Evolutionary conservation across 2,888 invertebrate genomes (phyloP).

Genomic region (Trilocha varians): DNA sequence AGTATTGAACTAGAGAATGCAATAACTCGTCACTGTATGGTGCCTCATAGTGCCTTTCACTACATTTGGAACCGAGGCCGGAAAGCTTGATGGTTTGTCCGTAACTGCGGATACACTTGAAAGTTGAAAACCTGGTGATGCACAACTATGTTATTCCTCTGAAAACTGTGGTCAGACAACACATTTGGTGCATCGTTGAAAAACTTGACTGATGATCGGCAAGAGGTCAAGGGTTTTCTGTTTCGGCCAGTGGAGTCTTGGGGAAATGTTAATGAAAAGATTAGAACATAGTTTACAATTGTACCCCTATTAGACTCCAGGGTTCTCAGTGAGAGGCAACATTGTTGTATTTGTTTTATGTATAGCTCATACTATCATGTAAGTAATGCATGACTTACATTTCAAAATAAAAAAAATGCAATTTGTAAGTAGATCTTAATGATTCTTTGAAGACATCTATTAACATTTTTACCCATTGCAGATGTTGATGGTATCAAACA

Average conservation of each 20-base stretch:
- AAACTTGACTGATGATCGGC: constrained; percentile 69
- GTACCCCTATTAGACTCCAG: constrained; percentile 64
- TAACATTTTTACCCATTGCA: constrained; percentile 50
- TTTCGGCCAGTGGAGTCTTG: constrained; percentile 71
- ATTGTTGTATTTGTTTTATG: constrained; percentile 48
- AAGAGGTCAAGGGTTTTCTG: constrained; percentile 72
- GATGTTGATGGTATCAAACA: constrained; percentile 97
- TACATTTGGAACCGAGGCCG: constrained; percentile 69
- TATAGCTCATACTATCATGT: constrained; percentile 64
- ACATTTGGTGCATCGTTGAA: constrained; percentile 64
- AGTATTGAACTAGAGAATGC: constrained; percentile 63
- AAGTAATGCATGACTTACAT: constrained; percentile 67
- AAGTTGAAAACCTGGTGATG: constrained; percentile 73
- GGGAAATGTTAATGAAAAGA: constrained; percentile 35
- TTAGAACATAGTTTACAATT: constrained; percentile 26
- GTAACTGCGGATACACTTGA: constrained; percentile 67
- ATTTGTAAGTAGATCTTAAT: constrained; percentile 11
- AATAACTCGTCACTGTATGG: constrained; percentile 72
- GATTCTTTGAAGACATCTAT: constrained; percentile 2
- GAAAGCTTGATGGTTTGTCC: constrained; percentile 72
- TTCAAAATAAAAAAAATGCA: constrained; percentile 13
- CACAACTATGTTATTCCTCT: constrained; percentile 35
- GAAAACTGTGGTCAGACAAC: constrained; percentile 22
- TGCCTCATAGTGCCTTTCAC: constrained; percentile 74
- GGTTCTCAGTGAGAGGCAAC: constrained; percentile 72